A percentile compares a stretch with the other conserved stretches of the same genome.
These are phyloP conservation scores for Huso huso DNA, from an alignment of 2,797 vertebrate species.

Conservation along the genomic window DNA sequence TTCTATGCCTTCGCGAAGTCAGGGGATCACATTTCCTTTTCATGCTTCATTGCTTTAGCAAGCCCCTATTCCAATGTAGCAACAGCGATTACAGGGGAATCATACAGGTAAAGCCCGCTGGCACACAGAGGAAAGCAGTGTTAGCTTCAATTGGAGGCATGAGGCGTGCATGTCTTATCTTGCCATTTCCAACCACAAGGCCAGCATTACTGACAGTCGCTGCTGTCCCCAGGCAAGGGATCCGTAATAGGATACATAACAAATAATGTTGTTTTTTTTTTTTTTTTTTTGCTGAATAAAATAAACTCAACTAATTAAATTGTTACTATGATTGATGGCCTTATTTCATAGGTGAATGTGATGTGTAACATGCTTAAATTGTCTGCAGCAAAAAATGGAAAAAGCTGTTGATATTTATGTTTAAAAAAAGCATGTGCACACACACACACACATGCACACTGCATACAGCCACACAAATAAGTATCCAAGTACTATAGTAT, in stretches of 20 bases:
- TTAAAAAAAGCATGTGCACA: no score
- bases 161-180: conserved; percentile 58
- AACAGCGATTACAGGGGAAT: conserved; percentile 57
- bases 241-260: conserved; percentile 70
- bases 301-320: conserved; percentile 93
- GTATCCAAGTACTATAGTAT: no score
- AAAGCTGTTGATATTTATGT: no score
- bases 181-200: conserved; percentile 48
- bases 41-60: conserved; percentile 55
- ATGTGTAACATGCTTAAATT: conserved; percentile 21
- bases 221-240: conserved; percentile 62
- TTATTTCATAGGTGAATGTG: conserved; percentile 69
- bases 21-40: conserved; percentile 72
- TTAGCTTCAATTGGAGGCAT: conserved; percentile 33
- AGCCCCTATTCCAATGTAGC: conserved; percentile 55
- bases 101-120: conserved; percentile 57
- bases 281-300: conserved; percentile 80
- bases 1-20: conserved; percentile 61
- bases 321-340: conserved; percentile 94
- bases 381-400: no score
- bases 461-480: no score
- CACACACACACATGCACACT: no score
- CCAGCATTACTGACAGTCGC: conserved; percentile 50
- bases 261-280: conserved; percentile 50
- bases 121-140: conserved; percentile 13